Conservation (phyloP, 2,113 vertebrate species). For the Ochotona princeps region DNA sequence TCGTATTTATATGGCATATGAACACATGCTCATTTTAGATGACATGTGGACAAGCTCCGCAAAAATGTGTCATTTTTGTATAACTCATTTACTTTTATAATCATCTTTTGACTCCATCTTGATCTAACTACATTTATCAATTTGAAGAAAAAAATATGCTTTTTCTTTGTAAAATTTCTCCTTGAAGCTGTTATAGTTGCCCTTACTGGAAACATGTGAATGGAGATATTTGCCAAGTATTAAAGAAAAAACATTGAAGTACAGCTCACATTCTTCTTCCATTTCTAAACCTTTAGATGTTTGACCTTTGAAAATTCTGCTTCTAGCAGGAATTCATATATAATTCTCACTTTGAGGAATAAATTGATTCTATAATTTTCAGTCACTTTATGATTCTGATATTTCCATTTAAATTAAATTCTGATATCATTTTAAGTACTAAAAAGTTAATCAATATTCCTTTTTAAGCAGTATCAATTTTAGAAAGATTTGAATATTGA, state of each 20-base stretch:
- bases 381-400: not conserved
- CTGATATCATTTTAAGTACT: not conserved
- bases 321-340: not conserved
- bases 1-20: not conserved
- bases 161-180: not conserved
- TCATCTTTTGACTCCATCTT: not conserved
- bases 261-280: not conserved
- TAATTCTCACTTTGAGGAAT: conserved; percentile 33
- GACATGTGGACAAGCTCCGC: not conserved
- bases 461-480: not conserved
- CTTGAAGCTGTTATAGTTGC: not conserved
- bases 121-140: not conserved
- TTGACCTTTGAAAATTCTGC: conserved; percentile 46
- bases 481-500: not conserved
- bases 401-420: conserved; percentile 54
- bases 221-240: conserved; percentile 15
- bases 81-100: not conserved
- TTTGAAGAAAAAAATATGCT: not conserved
- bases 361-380: conserved; percentile 40
- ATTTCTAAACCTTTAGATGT: not conserved
- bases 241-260: not conserved
- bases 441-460: not conserved
- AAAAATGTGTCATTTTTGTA: not conserved
- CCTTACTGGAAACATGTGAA: conserved; percentile 41
- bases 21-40: not conserved